phyloP scores from a whole-genome alignment of 2,888 invertebrate genomes.

The Entomobrya multifasciata region DNA sequence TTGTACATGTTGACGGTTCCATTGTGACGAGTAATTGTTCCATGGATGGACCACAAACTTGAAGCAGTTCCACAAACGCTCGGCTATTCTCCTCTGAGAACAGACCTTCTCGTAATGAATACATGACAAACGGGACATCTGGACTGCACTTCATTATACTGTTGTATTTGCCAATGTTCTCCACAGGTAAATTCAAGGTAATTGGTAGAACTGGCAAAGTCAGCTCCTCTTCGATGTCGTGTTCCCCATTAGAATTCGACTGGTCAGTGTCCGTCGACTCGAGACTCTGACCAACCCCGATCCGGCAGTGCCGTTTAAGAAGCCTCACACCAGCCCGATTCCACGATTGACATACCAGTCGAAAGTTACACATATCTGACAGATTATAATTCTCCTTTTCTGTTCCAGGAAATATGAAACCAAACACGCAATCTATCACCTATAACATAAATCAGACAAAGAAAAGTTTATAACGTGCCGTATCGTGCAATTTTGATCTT shows the following conservation, averaged over 20 bases:
- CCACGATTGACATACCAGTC: slow-evolving; percentile 52
- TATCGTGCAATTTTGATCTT: not conserved
- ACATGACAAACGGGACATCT: slow-evolving; percentile 58
- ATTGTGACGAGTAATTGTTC: slow-evolving; percentile 61
- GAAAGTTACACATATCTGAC: slow-evolving; percentile 53
- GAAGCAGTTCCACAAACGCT: slow-evolving; percentile 37
- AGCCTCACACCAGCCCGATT: slow-evolving; percentile 50
- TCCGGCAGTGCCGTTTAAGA: slow-evolving; percentile 42
- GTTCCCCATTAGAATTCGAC: slow-evolving; percentile 46
- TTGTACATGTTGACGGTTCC: slow-evolving; percentile 63
- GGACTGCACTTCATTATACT: slow-evolving; percentile 44
- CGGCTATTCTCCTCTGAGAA: slow-evolving; percentile 46
- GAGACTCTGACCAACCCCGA: slow-evolving; percentile 45
- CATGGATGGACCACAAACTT: slow-evolving; percentile 58
- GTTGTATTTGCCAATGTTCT: slow-evolving; percentile 45
- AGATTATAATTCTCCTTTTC: slow-evolving; percentile 29
- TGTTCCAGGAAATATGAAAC: slow-evolving; percentile 60
- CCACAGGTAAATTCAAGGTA: slow-evolving; percentile 34
- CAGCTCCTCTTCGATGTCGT: slow-evolving; percentile 60
- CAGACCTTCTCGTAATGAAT: slow-evolving; percentile 39
- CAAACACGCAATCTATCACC: slow-evolving; percentile 60
- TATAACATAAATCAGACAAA: slow-evolving; percentile 34
- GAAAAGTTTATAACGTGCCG: not conserved
- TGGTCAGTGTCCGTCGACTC: slow-evolving; percentile 31
- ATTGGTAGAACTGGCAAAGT: slow-evolving; percentile 55